phyloP scores from a whole-genome alignment of 2,113 vertebrate genomes.

The Tylochromis polylepis region DNA sequence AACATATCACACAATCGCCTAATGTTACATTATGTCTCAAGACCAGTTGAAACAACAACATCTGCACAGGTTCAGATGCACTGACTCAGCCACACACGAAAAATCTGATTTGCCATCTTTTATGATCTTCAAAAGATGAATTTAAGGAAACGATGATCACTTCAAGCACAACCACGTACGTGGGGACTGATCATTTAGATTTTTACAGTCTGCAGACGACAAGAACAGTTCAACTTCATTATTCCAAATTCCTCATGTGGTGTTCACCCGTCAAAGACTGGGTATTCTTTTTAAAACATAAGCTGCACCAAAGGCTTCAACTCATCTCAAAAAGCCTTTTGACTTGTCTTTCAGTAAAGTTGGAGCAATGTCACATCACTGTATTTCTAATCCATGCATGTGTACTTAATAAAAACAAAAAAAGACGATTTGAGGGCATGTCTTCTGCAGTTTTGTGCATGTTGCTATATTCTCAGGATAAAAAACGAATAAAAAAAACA shows the following conservation, averaged over 20 bases:
- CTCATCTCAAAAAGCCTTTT: background rate
- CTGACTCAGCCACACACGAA: background rate
- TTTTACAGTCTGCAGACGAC: background rate
- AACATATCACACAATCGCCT: background rate
- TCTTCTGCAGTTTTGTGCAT: background rate
- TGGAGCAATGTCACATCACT: background rate
- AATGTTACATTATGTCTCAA: too few species aligned
- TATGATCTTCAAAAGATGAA: background rate
- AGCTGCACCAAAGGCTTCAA: background rate
- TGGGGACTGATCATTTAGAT: background rate
- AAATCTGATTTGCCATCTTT: background rate
- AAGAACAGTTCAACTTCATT: background rate
- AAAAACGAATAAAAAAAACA: background rate
- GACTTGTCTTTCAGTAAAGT: background rate
- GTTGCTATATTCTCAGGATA: background rate
- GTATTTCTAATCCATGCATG: background rate
- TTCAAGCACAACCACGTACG: background rate
- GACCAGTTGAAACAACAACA: background rate
- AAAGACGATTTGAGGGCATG: background rate
- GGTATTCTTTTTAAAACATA: background rate
- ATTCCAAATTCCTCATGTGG: background rate
- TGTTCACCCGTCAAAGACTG: background rate
- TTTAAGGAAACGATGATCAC: background rate
- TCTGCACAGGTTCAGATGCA: background rate
- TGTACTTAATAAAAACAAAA: background rate